These are phyloP conservation scores for Drosophila neonasuta DNA, from an alignment of 2,888 invertebrate species.

Conservation along the genomic window DNA sequence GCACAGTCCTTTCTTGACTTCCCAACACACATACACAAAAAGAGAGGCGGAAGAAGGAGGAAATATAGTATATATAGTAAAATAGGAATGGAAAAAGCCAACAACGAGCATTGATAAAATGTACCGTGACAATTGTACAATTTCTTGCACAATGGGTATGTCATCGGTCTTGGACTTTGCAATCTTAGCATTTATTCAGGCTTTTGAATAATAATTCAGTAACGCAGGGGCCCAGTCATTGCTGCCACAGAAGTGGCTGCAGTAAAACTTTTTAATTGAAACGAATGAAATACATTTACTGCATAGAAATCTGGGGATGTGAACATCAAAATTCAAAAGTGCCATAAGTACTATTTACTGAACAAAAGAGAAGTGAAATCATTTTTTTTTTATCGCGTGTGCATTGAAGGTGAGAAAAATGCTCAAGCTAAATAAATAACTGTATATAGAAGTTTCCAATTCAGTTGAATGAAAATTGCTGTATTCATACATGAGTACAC, in stretches of 20 bases:
- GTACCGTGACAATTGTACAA: slow-evolving; percentile 49
- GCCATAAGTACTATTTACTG: background rate
- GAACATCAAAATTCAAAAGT: background rate
- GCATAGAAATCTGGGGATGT: background rate
- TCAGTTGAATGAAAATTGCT: slow-evolving; percentile 65
- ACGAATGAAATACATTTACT: background rate
- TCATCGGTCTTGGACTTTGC: slow-evolving; percentile 59
- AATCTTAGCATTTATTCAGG: slow-evolving; percentile 67
- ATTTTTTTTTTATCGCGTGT: background rate
- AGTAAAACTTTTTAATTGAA: slow-evolving; percentile 1
- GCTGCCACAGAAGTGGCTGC: background rate
- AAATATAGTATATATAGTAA: background rate
- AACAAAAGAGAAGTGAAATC: background rate
- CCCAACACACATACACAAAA: background rate
- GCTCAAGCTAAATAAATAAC: slow-evolving; percentile 37
- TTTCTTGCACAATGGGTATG: slow-evolving; percentile 37
- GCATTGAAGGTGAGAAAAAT: background rate
- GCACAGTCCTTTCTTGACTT: background rate
- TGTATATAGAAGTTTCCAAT: slow-evolving; percentile 48
- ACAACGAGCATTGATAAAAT: slow-evolving; percentile 57
- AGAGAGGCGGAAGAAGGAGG: background rate
- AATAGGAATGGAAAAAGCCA: slow-evolving; percentile 1
- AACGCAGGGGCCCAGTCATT: background rate
- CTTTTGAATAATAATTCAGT: slow-evolving; percentile 37
- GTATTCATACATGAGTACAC: slow-evolving; percentile 65